Percentiles rank a stretch among this genome's conserved stretches.
Conservation (phyloP, 1,140 invertebrate genomes). For the Pomacea maculata region DNA sequence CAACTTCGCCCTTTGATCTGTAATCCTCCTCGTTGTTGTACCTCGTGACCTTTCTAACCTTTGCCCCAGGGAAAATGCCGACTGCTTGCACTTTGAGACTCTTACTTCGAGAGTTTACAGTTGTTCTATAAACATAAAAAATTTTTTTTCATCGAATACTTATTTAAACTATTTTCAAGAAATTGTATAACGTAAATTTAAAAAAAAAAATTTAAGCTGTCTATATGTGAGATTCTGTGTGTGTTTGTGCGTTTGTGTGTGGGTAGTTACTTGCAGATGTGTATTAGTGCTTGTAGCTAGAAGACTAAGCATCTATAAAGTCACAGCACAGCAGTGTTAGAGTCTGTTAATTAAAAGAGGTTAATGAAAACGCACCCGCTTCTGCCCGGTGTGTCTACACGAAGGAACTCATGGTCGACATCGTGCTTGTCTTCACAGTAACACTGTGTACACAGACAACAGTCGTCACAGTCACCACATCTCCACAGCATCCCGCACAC, state of each 20-base stretch:
- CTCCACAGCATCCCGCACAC: constrained; percentile 5
- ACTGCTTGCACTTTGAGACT: neutral
- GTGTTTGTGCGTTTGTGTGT: too few species aligned
- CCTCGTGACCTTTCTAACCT: constrained; percentile 68
- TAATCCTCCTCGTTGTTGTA: constrained; percentile 25
- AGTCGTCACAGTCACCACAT: constrained; percentile 1
- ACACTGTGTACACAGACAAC: constrained; percentile 12
- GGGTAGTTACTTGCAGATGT: too few species aligned
- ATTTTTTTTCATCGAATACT: too few species aligned
- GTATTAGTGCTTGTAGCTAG: too few species aligned
- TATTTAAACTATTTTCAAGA: too few species aligned
- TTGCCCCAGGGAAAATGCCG: constrained; percentile 84
- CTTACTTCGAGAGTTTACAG: constrained; percentile 1
- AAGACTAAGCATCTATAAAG: too few species aligned
- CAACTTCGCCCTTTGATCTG: neutral
- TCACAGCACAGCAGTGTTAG: too few species aligned
- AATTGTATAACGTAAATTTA: too few species aligned
- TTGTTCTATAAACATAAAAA: neutral
- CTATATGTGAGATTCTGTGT: too few species aligned
- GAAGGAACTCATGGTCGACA: constrained; percentile 4
- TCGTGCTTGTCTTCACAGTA: constrained; percentile 16
- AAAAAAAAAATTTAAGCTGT: too few species aligned
- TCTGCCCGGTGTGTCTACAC: neutral
- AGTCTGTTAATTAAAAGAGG: too few species aligned
- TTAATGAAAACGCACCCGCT: constrained; percentile 1